These are phyloP conservation scores for Strix aluco DNA, from an alignment of 2,113 vertebrate genomes.

Conservation along the genomic window DNA sequence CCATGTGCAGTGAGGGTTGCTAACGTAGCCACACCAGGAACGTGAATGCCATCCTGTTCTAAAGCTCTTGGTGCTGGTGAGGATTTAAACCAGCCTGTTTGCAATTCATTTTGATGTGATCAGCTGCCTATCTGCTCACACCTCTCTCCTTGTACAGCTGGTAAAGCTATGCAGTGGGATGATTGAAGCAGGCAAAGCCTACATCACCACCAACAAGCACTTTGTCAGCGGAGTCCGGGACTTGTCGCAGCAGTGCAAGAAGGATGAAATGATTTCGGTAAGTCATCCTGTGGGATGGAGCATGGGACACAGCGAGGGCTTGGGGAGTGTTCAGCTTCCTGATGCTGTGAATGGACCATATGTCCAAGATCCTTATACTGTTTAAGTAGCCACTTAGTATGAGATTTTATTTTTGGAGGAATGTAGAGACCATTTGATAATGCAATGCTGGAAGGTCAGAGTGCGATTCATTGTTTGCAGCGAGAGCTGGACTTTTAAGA, in stretches of 20 bases:
- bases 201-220: conserved; percentile 92
- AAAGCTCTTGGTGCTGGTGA: background rate
- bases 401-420: background rate
- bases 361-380: background rate
- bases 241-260: conserved; percentile 93
- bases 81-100: background rate
- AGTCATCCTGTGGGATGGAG: conserved; percentile 41
- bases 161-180: conserved; percentile 96
- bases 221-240: conserved; percentile 93
- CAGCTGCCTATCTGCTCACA: background rate
- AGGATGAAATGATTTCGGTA: conserved; percentile 93
- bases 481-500: background rate
- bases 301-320: background rate
- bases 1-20: fast-evolving
- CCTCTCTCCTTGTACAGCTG: conserved; percentile 73
- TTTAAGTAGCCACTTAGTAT: background rate
- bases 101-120: background rate
- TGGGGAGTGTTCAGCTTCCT: background rate
- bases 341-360: background rate
- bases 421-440: background rate
- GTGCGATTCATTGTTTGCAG: background rate
- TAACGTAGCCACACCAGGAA: background rate
- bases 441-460: background rate
- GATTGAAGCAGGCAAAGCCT: conserved; percentile 93
- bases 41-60: fast-evolving